Evolutionary conservation across 2,797 vertebrate genomes (phyloP).

Genomic region (Lagorchestes hirsutus): DNA sequence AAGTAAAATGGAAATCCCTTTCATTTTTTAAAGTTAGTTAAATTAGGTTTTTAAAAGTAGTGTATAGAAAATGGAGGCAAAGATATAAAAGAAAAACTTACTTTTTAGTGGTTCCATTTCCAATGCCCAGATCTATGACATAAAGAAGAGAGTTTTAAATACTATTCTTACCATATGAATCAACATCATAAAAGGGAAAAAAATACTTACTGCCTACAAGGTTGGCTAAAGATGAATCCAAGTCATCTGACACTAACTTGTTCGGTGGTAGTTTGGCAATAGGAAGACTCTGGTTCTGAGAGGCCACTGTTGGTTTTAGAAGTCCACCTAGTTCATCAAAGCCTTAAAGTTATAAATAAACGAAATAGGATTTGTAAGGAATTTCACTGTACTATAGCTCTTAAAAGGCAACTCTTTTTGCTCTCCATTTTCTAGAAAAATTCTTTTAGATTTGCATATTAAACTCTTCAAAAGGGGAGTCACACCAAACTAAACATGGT

Average conservation of each 20-base stretch:
- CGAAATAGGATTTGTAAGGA: slow-evolving; percentile 73
- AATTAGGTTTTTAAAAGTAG: slow-evolving; percentile 35
- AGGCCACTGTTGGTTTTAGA: slow-evolving; percentile 95
- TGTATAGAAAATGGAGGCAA: neutral
- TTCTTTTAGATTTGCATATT: slow-evolving; percentile 7
- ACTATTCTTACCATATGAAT: slow-evolving; percentile 56
- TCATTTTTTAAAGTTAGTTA: slow-evolving; percentile 34
- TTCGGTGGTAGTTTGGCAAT: slow-evolving; percentile 89
- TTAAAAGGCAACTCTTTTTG: no score
- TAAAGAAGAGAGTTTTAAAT: slow-evolving; percentile 74
- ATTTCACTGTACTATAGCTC: slow-evolving; percentile 35
- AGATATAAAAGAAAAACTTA: slow-evolving; percentile 85
- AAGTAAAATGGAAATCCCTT: slow-evolving; percentile 13
- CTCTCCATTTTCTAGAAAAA: no score
- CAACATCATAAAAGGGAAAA: slow-evolving; percentile 43
- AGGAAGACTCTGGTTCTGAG: slow-evolving; percentile 92
- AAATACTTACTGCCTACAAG: slow-evolving; percentile 96
- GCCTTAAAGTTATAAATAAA: slow-evolving; percentile 87
- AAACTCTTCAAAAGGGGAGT: slow-evolving; percentile 25
- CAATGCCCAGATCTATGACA: slow-evolving; percentile 93
- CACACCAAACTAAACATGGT: neutral
- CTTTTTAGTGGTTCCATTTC: slow-evolving; percentile 96
- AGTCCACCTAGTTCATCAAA: slow-evolving; percentile 96
- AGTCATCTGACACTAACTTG: slow-evolving; percentile 95
- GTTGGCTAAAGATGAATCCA: slow-evolving; percentile 97